Percentiles rank a stretch among this genome's conserved stretches.
Evolutionary conservation across 2,113 vertebrate genomes (phyloP).

Genomic region (Alethe castanea): DNA sequence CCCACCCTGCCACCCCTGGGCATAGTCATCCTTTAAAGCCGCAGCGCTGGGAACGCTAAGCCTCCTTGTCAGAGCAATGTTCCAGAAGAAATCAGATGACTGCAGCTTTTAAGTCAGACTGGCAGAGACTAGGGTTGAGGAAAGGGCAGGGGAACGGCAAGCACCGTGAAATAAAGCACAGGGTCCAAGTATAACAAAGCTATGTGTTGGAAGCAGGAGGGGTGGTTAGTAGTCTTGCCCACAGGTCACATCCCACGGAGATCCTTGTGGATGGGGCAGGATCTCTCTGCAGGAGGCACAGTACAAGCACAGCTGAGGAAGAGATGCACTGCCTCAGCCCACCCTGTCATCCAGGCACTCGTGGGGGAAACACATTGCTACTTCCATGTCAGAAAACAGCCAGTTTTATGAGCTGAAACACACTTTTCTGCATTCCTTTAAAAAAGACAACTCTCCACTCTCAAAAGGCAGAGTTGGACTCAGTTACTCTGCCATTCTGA

Average conservation of each 20-base stretch:
- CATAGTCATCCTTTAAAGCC: not conserved
- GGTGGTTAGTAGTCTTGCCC: not conserved
- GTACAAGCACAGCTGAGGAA: not conserved
- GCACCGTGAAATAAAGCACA: not conserved
- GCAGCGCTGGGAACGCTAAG: rapidly evolving
- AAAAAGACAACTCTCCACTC: not conserved
- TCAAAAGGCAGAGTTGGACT: not conserved
- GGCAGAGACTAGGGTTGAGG: not conserved
- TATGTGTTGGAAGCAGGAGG: not conserved
- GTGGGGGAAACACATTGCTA: not conserved
- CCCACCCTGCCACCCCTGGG: not conserved
- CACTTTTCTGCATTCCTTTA: not conserved
- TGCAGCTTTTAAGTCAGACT: not conserved
- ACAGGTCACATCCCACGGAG: not conserved
- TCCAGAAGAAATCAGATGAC: not conserved
- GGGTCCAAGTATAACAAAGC: not conserved
- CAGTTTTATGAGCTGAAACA: not conserved
- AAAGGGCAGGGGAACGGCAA: not conserved
- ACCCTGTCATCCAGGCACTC: not conserved
- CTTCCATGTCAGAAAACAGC: not conserved
- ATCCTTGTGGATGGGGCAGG: not conserved
- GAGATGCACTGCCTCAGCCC: rapidly evolving
- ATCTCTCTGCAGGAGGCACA: not conserved
- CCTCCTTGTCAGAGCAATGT: not conserved
- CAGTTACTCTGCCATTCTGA: not conserved